Percentiles rank a stretch among this genome's conserved stretches.
Evolutionary conservation across 2,113 vertebrate genomes (phyloP).

Genomic region (Rhombomys opimus): DNA sequence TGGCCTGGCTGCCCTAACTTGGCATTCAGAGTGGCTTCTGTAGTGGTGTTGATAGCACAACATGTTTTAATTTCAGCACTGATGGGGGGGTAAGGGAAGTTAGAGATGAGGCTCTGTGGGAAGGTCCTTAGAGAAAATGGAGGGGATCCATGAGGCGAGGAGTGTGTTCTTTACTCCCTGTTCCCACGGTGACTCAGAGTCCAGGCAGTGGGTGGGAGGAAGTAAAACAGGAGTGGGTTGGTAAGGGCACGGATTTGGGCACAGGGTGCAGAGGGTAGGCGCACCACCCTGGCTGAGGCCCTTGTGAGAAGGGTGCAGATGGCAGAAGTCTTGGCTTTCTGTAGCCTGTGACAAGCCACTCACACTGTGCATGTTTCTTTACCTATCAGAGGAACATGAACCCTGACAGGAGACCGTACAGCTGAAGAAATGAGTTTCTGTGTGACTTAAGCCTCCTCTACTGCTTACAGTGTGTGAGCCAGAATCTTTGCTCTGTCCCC

Average conservation of each 20-base stretch:
- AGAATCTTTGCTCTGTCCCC: rapidly evolving
- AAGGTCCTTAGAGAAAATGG: not conserved
- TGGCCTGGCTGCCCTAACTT: not conserved
- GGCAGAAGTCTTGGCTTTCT: not conserved
- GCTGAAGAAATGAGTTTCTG: rapidly evolving
- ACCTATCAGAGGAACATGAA: too few species aligned
- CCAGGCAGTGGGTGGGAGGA: not conserved
- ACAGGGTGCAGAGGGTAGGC: not conserved
- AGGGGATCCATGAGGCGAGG: not conserved
- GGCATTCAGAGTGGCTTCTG: not conserved
- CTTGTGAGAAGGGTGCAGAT: too few species aligned
- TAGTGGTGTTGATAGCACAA: not conserved
- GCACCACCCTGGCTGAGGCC: rapidly evolving
- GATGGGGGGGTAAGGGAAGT: not conserved
- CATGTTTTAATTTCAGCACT: not conserved
- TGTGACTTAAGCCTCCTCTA: not conserved
- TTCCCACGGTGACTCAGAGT: not conserved
- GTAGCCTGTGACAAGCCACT: not conserved
- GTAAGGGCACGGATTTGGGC: not conserved
- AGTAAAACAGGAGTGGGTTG: not conserved
- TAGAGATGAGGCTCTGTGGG: not conserved
- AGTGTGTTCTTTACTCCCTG: not conserved
- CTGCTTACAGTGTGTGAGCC: rapidly evolving
- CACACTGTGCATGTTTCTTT: not conserved
- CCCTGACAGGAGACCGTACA: too few species aligned